A percentile compares a stretch with the other conserved stretches of the same genome.
phyloP scores from a whole-genome alignment of 2,797 vertebrate species.

The Mergus octosetaceus region DNA sequence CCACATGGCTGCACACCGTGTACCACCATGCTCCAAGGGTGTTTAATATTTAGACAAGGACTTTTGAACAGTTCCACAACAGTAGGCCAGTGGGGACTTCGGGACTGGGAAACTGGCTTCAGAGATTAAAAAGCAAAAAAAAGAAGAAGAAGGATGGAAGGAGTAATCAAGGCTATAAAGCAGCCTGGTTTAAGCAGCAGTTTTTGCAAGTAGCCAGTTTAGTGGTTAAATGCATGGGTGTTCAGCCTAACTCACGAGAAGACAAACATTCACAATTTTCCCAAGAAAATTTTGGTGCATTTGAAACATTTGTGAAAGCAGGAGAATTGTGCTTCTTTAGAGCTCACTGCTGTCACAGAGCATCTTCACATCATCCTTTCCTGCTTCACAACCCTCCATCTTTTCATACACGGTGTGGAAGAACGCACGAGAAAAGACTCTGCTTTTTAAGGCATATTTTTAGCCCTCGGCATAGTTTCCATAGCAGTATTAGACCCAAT shows the following conservation, averaged over 20 bases:
- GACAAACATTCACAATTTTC: not conserved
- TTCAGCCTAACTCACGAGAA: not conserved
- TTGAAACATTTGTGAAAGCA: not conserved
- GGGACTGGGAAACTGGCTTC: not conserved
- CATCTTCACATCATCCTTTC: not conserved
- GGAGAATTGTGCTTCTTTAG: not conserved
- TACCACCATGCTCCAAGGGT: slow-evolving; percentile 13
- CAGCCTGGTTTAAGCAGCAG: not conserved
- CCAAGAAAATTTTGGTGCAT: not conserved
- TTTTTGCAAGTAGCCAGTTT: not conserved
- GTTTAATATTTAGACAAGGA: slow-evolving; percentile 60
- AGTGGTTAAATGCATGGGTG: not conserved
- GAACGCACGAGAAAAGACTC: not conserved
- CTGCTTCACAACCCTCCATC: not conserved
- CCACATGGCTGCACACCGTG: not conserved
- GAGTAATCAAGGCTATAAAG: not conserved
- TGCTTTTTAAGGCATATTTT: not conserved
- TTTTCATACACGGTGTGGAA: not conserved
- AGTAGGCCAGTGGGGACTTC: not conserved
- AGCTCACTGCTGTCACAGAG: not conserved
- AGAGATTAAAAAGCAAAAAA: not conserved
- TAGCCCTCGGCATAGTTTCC: not conserved
- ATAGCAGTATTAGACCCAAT: not conserved
- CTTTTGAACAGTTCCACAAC: slow-evolving; percentile 21
- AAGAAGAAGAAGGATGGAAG: not conserved